Evolutionary conservation across 2,888 invertebrate species (phyloP), one percentile per base, ranked within the genome.

Genomic region (Euzetes globulus): DNA sequence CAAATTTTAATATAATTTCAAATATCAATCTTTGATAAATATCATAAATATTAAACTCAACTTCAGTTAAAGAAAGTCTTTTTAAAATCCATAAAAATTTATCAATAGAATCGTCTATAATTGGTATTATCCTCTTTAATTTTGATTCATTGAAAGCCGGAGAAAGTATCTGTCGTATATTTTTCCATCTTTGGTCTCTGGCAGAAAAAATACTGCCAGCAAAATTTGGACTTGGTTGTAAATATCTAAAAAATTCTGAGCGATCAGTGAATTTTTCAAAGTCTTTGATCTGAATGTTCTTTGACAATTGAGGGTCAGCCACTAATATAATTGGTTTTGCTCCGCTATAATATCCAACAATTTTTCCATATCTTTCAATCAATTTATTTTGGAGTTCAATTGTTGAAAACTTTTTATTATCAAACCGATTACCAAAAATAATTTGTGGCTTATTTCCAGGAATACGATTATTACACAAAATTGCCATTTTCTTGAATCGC

Each of bases 61-160:
- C 77, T 15, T 80, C 78, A 13, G n/a, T 22, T 55, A 22, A 4
- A 7, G 3, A 7, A 22, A 22, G 19, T 55, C 22, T 55, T 19
- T 19, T 22, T 37, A 85, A 77, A 17, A 82, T 79, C 0, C 80
- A 76, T 37, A 84, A 74, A 50, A 84, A 80, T 17, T 80, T 80
- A 33, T 82, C 79, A 13, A 83, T 81, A 45, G 82, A 81, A 6
- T 81, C 79, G 72, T 82, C 82, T 77, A 86, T 83, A 37, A 82
- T 80, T 1, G 82, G 75, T 25, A 45, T 73, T 77, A 84, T 82
- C 79, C 81, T 80, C 77, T 84, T 83, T 79, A 86, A 82, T 80
- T 85, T 86, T 47, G 81, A 78, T 9, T 83, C 80, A 13, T 84
- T 83, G 78, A 86, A 86, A 1, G 83, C 83, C 0, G 86, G 85